Evolutionary conservation across 2,113 vertebrate species (phyloP), one percentile per base, ranked within the genome.

Genomic region (Laticauda colubrina): DNA sequence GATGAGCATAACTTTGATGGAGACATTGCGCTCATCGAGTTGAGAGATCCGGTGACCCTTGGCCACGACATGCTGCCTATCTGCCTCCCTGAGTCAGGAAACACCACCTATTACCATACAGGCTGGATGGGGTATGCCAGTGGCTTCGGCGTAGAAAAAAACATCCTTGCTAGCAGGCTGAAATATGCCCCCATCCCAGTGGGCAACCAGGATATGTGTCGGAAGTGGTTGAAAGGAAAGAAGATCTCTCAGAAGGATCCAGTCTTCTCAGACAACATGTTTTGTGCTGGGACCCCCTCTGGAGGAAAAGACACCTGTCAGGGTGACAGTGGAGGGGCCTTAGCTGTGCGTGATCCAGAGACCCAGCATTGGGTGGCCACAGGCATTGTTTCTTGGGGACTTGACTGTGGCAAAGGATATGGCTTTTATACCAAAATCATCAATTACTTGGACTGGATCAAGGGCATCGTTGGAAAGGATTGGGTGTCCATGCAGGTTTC

Each of bases 1-100:
- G 9, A 93, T 4, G 14, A 29, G 0, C 85, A 94, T n/a, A 97
- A 95, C 91, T 99, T 91, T 34, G 95, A 99, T 0, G 97, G 98
- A 53, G 99, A 99, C 93, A 99, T 99, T 29, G 99, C 99, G 87
- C 97, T 99, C 15, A 94, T 99, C 53, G 97, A 97, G 94, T 97
- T 99, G 57, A 90, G 97, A 53, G 94, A 97, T 14, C 97, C 97
- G 0, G 97, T 99, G 6, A 95, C 93, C 2, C 95, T 99, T 23
- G 97, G 98, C 15, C 97, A 96, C 29, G 94, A 97, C 6, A 53
- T 98, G 1, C 96, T 98, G 57, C 98, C 99, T 4, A 94, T 99
- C 94, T 99, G 99, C 94, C 98, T 99, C 48, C 99, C 99, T 0
- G 94, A 97, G 56, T 2, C 23, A 7, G 48, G 85, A 14, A 96